Conservation (phyloP, 2,888 invertebrate species). For the Corythucha ciliata region DNA sequence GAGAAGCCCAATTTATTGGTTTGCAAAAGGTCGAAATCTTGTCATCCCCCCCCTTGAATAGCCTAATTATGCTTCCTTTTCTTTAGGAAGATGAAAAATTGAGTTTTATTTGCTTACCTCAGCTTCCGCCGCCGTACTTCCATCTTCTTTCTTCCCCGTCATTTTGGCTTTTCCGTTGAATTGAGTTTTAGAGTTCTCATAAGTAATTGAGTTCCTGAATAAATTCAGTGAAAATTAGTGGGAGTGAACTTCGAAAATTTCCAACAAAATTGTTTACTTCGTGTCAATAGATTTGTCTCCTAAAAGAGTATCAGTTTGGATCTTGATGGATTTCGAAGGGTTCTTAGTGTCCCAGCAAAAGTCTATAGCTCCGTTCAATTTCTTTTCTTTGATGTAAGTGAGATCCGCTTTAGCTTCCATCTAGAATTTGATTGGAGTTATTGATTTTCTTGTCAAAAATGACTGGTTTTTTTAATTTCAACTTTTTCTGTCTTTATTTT, state of each 20-base stretch:
- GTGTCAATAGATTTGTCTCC: constrained; percentile 50
- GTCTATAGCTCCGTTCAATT: constrained; percentile 53
- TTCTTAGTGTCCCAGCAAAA: constrained; percentile 61
- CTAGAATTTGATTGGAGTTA: no score
- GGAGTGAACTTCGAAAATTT: constrained; percentile 9
- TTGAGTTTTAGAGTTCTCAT: constrained; percentile 45
- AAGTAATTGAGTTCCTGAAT: constrained; percentile 45
- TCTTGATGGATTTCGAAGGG: constrained; percentile 54
- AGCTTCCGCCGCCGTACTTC: no score
- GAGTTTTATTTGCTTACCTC: no score
- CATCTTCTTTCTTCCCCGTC: no score
- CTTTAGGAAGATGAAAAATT: no score
- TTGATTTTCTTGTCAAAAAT: background rate
- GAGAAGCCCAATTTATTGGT: no score
- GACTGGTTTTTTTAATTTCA: background rate
- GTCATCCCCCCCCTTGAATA: no score
- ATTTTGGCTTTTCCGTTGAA: constrained; percentile 45
- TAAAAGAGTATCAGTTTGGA: constrained; percentile 53
- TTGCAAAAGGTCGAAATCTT: no score
- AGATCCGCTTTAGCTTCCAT: constrained; percentile 48
- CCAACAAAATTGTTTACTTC: constrained; percentile 45
- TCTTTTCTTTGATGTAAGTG: constrained; percentile 49
- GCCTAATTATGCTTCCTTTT: no score
- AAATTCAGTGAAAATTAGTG: constrained; percentile 1
- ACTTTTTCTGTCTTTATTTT: no score